Evolutionary conservation across 2,888 invertebrate species (phyloP), one percentile per base, ranked within the genome.

Genomic region (Drosophila aldrichi): DNA sequence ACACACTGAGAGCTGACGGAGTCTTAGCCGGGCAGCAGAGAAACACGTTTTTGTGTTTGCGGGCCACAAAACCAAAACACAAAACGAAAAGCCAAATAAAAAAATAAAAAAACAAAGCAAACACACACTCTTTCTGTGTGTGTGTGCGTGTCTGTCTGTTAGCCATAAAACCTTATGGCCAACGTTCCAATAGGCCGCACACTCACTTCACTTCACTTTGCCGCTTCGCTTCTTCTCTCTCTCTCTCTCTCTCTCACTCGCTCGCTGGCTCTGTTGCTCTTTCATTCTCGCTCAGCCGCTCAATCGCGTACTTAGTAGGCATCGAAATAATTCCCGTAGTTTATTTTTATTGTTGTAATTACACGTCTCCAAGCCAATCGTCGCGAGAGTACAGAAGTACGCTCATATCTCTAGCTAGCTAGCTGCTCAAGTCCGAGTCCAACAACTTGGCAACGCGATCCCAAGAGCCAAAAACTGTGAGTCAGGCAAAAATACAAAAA

Each of bases 311-410:
- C 86, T 82, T 70, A 79, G 86, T 77, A 82, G 81, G 84, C 84
- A 73, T 77, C 69, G 74, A 81, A 87, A 83, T 87, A 88, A 85
- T 88, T 87, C 70, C 79, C 70, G 81, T 79, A 85, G 89, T 88
- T 85, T 88, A 83, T 86, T 88, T 85, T 89, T 88, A 85, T 85
- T 89, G 77, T 85, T 87, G 84, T 81, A 85, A 88, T 86, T 89
- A 89, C 84, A 85, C 89, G 84, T 83, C 69, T 71, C 40, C 29
- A 63, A 78, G 69, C 43, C 77, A 74, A 78, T 70, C 79, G 79
- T 51, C 79, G 79, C 54, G 44, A 64, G 77, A 66, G 64, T 43
- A 20, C 46, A 43, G 43, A 71, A 16, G 63, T 64, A 69, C 41
- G 57, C 41, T 46, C 58, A 29, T 55, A 67, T 48, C 55, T 59